Evolutionary conservation across 2,797 vertebrate species (phyloP), one percentile per base, ranked within the genome.

Genomic region (Potorous gilbertii): DNA sequence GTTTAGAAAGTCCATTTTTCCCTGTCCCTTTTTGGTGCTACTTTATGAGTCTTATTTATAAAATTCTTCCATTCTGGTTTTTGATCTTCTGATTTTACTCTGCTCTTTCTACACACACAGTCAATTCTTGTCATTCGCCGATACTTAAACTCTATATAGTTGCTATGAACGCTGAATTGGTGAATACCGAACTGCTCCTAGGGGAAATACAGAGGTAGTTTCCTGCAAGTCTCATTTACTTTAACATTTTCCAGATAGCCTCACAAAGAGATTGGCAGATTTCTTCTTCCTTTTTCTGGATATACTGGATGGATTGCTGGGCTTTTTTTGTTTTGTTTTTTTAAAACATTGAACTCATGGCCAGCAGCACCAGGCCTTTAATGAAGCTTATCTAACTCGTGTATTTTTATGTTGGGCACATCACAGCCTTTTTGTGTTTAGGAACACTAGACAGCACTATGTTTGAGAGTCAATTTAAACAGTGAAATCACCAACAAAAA

Each of bases 31-130:
- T 91, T 97, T 95, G 27, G 55, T 94, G 92, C 90, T 95, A 40
- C 55, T 62, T 96, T 95, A 66, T 96, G 74, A 95, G 24, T 95
- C 92, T 16, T 95, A 93, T 11, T 31, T 96, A 91, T 54, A 93
- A 93, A 97, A 91, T 93, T 81, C 14, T 96, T 95, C 10, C 96
- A 62, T 29, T 95, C 96, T 95, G 93, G 52, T 95, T 94, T 74
- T 74, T 94, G 57, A 93, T 40, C 34, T 55, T 95, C 95, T 62
- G 90, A 56, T 95, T 96, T 94, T 59, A 28, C 14, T 97, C 94
- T 96, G 46, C 55, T 50, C 62, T 74, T 16, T 74, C 34, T 66
- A 34, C 31, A 66, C 11, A 59, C 57, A 59, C 28, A 59, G 34
- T 18, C 34, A n/a, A 18, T n/a, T n/a, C 14, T 66, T 34, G 16